Conservation (phyloP, 2,797 vertebrate genomes). For the Hyperoplus lanceolatus region DNA sequence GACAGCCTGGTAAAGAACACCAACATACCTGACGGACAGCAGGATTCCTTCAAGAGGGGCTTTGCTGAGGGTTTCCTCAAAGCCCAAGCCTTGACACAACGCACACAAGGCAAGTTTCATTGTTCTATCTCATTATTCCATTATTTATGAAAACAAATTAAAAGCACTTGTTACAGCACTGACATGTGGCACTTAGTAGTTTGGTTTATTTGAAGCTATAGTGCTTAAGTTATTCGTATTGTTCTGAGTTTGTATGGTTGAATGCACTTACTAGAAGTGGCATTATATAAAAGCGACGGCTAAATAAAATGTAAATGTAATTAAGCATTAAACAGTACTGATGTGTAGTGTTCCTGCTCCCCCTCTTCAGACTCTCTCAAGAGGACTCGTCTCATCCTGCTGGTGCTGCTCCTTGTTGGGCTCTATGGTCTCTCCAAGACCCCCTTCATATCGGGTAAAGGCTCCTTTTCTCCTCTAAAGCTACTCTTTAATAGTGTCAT, state of each 20-base stretch:
- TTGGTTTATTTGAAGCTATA: too few relatives aligned
- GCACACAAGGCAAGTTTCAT: slow-evolving; percentile 88
- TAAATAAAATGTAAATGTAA: neutral
- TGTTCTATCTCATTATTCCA: too few relatives aligned
- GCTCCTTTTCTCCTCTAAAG: slow-evolving; percentile 61
- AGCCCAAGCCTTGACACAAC: slow-evolving; percentile 94
- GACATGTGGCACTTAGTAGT: too few relatives aligned
- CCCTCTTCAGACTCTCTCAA: slow-evolving; percentile 90
- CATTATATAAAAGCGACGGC: too few relatives aligned
- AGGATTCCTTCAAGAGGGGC: slow-evolving; percentile 96
- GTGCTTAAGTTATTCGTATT: too few relatives aligned
- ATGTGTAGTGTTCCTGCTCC: slow-evolving; percentile 2
- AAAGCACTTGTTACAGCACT: too few relatives aligned
- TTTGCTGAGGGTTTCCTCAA: slow-evolving; percentile 98
- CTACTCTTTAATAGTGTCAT: neutral
- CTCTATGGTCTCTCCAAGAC: slow-evolving; percentile 94
- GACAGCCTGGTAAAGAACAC: slow-evolving; percentile 93
- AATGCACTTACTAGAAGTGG: too few relatives aligned
- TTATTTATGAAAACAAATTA: too few relatives aligned
- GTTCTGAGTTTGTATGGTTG: too few relatives aligned
- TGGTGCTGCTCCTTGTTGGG: slow-evolving; percentile 90
- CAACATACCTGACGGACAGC: slow-evolving; percentile 93
- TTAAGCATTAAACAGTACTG: neutral
- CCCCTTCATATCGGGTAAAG: slow-evolving; percentile 96
- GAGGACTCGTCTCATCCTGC: slow-evolving; percentile 92